Evolutionary conservation across 2,888 invertebrate species (phyloP).

Genomic region (Lithophane ornitopus): DNA sequence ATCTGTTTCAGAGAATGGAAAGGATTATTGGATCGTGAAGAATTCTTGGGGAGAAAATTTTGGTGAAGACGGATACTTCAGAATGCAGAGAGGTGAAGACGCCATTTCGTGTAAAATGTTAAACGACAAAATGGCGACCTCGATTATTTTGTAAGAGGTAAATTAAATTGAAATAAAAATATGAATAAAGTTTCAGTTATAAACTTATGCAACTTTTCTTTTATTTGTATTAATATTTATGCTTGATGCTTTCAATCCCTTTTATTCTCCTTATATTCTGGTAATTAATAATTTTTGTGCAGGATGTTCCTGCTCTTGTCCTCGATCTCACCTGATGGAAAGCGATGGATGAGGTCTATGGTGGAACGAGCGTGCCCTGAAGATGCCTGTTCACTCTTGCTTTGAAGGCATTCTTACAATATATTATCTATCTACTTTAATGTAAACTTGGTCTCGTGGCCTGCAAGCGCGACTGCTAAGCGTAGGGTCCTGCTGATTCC

Average conservation of each 20-base stretch:
- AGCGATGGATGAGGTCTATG: too few relatives aligned
- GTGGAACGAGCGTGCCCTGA: too few relatives aligned
- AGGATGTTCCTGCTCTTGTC: too few relatives aligned
- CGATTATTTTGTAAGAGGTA: neutral
- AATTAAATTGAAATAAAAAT: neutral
- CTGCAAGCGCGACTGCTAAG: neutral
- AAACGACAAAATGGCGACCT: neutral
- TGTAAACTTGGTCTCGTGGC: neutral
- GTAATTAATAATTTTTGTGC: too few relatives aligned
- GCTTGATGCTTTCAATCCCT: neutral
- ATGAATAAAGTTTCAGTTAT: neutral
- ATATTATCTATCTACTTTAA: neutral
- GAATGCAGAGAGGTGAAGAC: conserved; percentile 9
- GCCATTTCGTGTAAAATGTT: conserved; percentile 12
- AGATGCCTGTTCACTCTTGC: too few relatives aligned
- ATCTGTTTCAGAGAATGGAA: conserved; percentile 4
- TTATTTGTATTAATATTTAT: neutral
- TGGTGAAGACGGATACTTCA: conserved; percentile 10
- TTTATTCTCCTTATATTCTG: too few relatives aligned
- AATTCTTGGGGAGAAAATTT: conserved; percentile 8
- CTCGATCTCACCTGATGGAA: too few relatives aligned
- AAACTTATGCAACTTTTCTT: neutral
- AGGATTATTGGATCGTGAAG: conserved; percentile 8
- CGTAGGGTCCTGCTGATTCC: neutral
- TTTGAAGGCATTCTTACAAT: neutral